A percentile compares a stretch with the other conserved stretches of the same genome.
Evolutionary conservation across 2,888 invertebrate species (phyloP).

Genomic region (Blera fallax): DNA sequence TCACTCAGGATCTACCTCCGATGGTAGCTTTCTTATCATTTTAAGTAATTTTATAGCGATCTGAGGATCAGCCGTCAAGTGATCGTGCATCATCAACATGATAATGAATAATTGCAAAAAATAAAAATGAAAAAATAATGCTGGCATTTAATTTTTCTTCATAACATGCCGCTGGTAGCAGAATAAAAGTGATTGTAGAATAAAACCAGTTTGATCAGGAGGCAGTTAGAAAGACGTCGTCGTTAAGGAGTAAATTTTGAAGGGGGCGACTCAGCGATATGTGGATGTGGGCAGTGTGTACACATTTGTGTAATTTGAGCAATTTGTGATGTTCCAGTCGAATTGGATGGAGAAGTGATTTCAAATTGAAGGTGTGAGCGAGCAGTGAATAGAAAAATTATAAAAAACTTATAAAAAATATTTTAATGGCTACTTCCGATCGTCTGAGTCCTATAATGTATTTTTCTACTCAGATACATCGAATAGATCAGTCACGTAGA

Average conservation of each 20-base stretch:
- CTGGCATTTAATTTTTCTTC: constrained; percentile 7
- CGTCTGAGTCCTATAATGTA: background rate
- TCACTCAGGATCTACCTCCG: constrained; percentile 43
- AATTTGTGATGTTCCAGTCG: constrained; percentile 32
- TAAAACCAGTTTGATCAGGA: constrained; percentile 44
- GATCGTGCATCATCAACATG: constrained; percentile 33
- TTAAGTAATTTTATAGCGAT: constrained; percentile 35
- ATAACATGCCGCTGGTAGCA: background rate
- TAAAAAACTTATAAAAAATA: constrained; percentile 1
- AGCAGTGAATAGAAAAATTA: constrained; percentile 36
- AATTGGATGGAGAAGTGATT: constrained; percentile 35
- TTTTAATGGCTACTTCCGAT: constrained; percentile 16
- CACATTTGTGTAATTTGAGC: constrained; percentile 22
- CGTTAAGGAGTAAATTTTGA: constrained; percentile 10
- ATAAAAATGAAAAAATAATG: background rate
- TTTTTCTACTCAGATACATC: background rate
- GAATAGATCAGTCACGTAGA: constrained; percentile 15
- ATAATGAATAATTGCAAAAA: constrained; percentile 37
- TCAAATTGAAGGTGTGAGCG: constrained; percentile 25
- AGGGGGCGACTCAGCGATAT: no score
- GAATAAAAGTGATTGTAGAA: background rate
- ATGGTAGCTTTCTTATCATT: constrained; percentile 21
- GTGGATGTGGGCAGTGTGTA: background rate
- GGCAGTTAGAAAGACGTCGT: constrained; percentile 22
- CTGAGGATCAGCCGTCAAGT: background rate